phyloP scores from a whole-genome alignment of 1,140 invertebrate species.

The Neodiprion fabricii region DNA sequence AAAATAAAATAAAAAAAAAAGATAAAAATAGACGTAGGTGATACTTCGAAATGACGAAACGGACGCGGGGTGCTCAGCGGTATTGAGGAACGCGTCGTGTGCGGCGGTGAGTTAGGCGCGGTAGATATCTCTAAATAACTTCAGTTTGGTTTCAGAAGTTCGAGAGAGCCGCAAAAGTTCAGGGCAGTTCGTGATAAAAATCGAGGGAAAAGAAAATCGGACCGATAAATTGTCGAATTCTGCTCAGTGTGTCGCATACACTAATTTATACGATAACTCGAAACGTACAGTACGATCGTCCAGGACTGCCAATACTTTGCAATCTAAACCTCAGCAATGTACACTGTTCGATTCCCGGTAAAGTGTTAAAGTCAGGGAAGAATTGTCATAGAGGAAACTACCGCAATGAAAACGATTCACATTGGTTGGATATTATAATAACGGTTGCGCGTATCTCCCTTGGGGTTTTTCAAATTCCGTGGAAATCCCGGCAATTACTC shows the following conservation, averaged over 20 bases:
- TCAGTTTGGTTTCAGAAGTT: constrained; percentile 42
- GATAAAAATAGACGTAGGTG: constrained; percentile 5
- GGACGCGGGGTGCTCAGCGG: background rate
- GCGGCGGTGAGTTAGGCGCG: constrained; percentile 33
- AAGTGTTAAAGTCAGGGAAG: no score
- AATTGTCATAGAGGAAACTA: no score
- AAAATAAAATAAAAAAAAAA: no score
- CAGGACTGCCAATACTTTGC: no score
- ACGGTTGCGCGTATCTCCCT: no score
- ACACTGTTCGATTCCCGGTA: no score
- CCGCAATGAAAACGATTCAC: no score
- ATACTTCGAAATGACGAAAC: background rate
- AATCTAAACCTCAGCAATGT: no score
- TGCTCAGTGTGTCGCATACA: background rate
- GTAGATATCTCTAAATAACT: constrained; percentile 51
- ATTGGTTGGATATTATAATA: no score
- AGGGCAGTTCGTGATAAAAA: constrained; percentile 14
- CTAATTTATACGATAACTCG: background rate
- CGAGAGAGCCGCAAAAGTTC: constrained; percentile 18
- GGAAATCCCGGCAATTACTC: no score
- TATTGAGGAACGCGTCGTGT: constrained; percentile 10
- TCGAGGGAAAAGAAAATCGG: background rate
- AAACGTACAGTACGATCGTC: no score
- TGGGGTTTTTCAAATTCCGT: no score
- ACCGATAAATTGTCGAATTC: background rate